A percentile compares a stretch with the other conserved stretches of the same genome.
phyloP scores from a whole-genome alignment of 2,888 invertebrate species.

The Stenchaetothrips biformis region DNA sequence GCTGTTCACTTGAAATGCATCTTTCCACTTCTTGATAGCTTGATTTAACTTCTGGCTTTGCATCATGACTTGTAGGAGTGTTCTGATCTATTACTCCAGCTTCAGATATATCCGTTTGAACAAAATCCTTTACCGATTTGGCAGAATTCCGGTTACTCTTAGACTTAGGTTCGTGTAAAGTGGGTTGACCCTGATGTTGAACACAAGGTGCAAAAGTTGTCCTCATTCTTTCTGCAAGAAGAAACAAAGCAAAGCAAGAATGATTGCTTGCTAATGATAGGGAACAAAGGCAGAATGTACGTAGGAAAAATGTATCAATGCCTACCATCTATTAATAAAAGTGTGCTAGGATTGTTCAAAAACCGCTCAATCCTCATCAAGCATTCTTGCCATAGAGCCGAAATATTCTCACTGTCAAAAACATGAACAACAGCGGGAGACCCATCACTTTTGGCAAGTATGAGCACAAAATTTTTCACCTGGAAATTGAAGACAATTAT shows the following conservation, averaged over 20 bases:
- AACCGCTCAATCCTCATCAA: background rate
- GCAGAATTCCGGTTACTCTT: background rate
- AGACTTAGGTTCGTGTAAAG: too few relatives aligned
- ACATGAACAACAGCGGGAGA: background rate
- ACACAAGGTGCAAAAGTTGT: background rate
- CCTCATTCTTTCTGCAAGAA: background rate
- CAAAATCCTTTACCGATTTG: too few relatives aligned
- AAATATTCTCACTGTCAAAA: background rate
- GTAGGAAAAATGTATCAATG: background rate
- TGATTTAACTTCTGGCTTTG: too few relatives aligned
- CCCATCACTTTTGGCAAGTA: background rate
- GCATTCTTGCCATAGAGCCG: background rate
- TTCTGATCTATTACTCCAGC: too few relatives aligned
- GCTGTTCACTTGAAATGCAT: background rate
- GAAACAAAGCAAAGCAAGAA: background rate
- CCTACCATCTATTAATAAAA: background rate
- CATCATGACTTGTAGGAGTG: too few relatives aligned
- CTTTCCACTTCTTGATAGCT: background rate
- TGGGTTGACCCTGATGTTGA: background rate
- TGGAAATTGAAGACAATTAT: background rate
- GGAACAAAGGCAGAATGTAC: background rate
- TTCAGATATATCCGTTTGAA: too few relatives aligned
- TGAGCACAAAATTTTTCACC: background rate
- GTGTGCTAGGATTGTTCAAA: background rate
- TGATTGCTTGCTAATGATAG: background rate